phyloP scores from a whole-genome alignment of 2,888 invertebrate species.

The Hyposoter dolosus region DNA sequence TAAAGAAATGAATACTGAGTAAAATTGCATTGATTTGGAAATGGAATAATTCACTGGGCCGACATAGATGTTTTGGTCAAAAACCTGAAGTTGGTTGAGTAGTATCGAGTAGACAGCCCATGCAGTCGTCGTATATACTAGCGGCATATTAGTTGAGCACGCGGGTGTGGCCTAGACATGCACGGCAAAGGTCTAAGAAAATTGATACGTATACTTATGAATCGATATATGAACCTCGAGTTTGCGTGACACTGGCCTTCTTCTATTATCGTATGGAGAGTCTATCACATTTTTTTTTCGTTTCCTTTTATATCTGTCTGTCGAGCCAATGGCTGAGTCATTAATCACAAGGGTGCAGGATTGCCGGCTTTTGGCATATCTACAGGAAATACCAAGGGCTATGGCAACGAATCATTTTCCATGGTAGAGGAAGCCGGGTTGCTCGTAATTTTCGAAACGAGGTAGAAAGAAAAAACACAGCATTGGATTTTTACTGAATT shows the following conservation, averaged over 20 bases:
- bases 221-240: slow-evolving; percentile 68
- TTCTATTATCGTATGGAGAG: slow-evolving; percentile 41
- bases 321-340: slow-evolving; percentile 30
- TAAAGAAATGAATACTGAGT: too few species aligned
- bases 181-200: slow-evolving; percentile 56
- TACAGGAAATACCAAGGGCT: neutral
- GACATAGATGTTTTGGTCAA: neutral
- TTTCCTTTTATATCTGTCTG: slow-evolving; percentile 29
- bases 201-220: slow-evolving; percentile 67
- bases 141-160: slow-evolving; percentile 28
- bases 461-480: neutral
- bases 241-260: slow-evolving; percentile 68
- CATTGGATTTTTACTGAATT: neutral
- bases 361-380: neutral
- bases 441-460: neutral
- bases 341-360: slow-evolving; percentile 27
- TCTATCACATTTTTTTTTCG: slow-evolving; percentile 34
- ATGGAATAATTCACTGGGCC: neutral
- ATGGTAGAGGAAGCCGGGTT: neutral
- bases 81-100: neutral
- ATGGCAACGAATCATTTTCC: slow-evolving; percentile 7
- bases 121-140: slow-evolving; percentile 20
- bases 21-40: neutral
- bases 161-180: slow-evolving; percentile 58
- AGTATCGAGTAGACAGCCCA: neutral